Evolutionary conservation across 2,888 invertebrate species (phyloP), one percentile per base, ranked within the genome.

Genomic region (Xestia rhomboidea): DNA sequence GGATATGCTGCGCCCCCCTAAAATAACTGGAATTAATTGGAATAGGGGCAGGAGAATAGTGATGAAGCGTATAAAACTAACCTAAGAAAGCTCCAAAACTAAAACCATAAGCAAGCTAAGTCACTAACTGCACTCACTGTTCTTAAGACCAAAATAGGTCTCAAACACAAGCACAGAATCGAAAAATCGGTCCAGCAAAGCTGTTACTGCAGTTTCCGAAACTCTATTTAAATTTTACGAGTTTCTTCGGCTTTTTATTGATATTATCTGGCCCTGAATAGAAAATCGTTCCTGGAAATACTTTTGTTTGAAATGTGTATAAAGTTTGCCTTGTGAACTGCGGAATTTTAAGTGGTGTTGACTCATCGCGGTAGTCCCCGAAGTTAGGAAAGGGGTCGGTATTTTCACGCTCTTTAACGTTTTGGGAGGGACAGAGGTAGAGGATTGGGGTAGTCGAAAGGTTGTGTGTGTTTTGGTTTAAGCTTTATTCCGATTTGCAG

Each of bases 181-280:
- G 3, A 49, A 67, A 67, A 83, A 69, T 24, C 30, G 64, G 24
- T 76, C 34, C 68, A 79, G 75, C 69, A 81, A 69, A 84, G 69
- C 84, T 90, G 78, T 89, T 84, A 90, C 86, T 84, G 78, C 86
- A 82, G 79, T 91, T 91, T 90, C 41, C 74, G 44, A 88, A 91
- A 90, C 84, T 88, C 81, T 82, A 87, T 90, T 91, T 86, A 88
- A 90, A 88, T 89, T 90, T 91, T 87, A 91, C 88, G 89, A 89
- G 80, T 78, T 77, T 34, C 68, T 80, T 68, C 68, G 70, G 72
- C 80, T 88, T 92, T 92, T 91, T 91, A 91, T 91, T 90, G 91
- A 90, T 91, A 91, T 90, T 90, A 88, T 87, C 90, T 89, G 72
- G 76, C 70, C 57, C 74, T 76, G 83, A 85, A 87, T 82, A 77